phyloP scores from a whole-genome alignment of 2,888 invertebrate species.

The Octodonta nipae region DNA sequence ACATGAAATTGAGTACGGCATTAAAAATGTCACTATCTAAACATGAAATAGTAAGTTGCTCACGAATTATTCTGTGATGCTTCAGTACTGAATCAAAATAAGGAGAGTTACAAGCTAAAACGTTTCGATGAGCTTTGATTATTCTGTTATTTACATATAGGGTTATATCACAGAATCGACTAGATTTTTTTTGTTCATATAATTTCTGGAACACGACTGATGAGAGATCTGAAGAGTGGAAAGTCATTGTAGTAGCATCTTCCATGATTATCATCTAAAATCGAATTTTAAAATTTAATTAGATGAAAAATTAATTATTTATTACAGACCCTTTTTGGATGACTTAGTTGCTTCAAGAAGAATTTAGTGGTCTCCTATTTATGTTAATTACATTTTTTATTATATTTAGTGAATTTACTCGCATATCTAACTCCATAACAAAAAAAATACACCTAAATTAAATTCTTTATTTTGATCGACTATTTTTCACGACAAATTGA shows the following conservation, averaged over 20 bases:
- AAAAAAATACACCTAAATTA: too few species aligned
- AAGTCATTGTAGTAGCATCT: conserved; percentile 31
- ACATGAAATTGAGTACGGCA: conserved; percentile 49
- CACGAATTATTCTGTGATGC: conserved; percentile 39
- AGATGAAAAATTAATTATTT: too few species aligned
- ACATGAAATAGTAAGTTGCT: conserved; percentile 43
- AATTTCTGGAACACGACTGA: conserved; percentile 31
- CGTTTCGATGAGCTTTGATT: conserved; percentile 47
- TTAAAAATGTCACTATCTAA: conserved; percentile 45
- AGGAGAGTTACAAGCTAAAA: conserved; percentile 49
- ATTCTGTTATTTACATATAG: conserved; percentile 45
- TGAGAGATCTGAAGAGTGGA: conserved; percentile 30
- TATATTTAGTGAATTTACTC: too few species aligned
- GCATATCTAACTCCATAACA: too few species aligned
- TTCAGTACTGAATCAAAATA: conserved; percentile 50
- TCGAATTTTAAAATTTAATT: too few species aligned
- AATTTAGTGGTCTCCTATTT: too few species aligned
- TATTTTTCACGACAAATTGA: too few species aligned
- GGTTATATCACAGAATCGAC: conserved; percentile 47
- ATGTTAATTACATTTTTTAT: too few species aligned
- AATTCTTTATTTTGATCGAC: too few species aligned
- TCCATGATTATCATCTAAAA: conserved; percentile 28
- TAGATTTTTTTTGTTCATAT: conserved; percentile 41
- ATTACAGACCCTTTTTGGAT: too few species aligned
- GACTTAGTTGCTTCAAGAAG: too few species aligned